Evolutionary conservation across 2,113 vertebrate species (phyloP), one percentile per base, ranked within the genome.

Genomic region (Perca fluviatilis): DNA sequence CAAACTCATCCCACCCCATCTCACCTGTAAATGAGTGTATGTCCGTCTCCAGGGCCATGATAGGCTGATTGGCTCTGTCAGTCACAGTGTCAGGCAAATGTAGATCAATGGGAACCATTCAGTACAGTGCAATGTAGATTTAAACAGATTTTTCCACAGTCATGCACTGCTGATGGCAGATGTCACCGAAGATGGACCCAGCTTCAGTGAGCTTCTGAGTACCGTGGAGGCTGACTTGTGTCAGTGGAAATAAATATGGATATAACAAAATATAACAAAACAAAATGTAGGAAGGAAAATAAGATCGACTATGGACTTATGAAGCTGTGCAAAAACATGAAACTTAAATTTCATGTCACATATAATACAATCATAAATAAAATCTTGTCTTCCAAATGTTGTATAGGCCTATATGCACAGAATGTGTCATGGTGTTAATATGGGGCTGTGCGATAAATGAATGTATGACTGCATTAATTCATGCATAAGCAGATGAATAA

Each of bases 61-160:
- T 94, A 93, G 91, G 89, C 93, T 93, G 92, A 94, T 92, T 92
- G 93, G 88, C 91, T 91, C 91, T 80, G 92, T 93, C 94, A 94
- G 87, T 94, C 91, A 91, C 86, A 83, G 88, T 91, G 91, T 93
- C 91, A 90, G 86, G 88, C 82, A 84, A 88, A 87, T 91, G 92
- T 84, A 93, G 93, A 93, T 94, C 93, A 93, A 93, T 93, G 82
- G 91, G 82, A 88, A 76, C 69, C 85, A 79, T 88, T 89, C 79
- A 88, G 79, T 80, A 77, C 80, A 68, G 83, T 57, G 77, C 86
- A 77, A 82, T 65, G 74, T 86, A 87, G 90, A 85, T 88, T 91
- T 89, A 74, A 84, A 81, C 86, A 79, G 82, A 90, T 90, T 88
- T 79, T 92, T 92, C 85, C 91, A 91, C 92, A 89, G 92, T 93